phyloP scores from a whole-genome alignment of 2,113 vertebrate genomes.

The Ammodytes marinus region DNA sequence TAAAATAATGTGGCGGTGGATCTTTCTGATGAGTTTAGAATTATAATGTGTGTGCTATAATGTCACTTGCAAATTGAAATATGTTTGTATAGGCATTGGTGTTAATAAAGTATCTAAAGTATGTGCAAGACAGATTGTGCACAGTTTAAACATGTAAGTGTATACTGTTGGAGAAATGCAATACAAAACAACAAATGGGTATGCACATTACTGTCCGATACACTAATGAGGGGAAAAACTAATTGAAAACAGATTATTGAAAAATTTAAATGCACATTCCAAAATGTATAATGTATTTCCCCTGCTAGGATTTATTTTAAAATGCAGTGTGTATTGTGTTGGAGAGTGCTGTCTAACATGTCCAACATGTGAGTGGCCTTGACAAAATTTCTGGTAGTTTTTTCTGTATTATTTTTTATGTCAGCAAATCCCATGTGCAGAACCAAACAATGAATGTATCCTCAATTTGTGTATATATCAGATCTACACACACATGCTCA shows the following conservation, averaged over 20 bases:
- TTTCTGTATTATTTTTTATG: too few species aligned
- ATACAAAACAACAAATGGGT: background rate
- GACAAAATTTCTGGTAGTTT: too few species aligned
- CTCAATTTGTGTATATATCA: background rate
- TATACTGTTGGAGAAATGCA: too few species aligned
- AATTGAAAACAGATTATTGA: background rate
- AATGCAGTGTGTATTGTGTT: too few species aligned
- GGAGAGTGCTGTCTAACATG: too few species aligned
- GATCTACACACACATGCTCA: background rate
- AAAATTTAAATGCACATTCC: background rate
- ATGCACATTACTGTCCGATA: background rate
- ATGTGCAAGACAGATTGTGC: background rate
- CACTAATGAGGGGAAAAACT: background rate
- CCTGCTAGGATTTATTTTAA: too few species aligned
- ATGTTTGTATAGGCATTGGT: background rate
- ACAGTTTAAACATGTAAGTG: background rate
- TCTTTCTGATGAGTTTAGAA: background rate
- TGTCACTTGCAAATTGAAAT: slow-evolving; percentile 10
- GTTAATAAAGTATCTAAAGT: background rate
- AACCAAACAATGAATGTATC: too few species aligned
- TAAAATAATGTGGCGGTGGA: background rate
- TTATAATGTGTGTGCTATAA: background rate
- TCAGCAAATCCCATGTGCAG: too few species aligned
- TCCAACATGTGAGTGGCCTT: too few species aligned
- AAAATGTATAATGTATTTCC: too few species aligned